Conservation (phyloP, 2,797 vertebrate species). For the Sitta carolinensis region DNA sequence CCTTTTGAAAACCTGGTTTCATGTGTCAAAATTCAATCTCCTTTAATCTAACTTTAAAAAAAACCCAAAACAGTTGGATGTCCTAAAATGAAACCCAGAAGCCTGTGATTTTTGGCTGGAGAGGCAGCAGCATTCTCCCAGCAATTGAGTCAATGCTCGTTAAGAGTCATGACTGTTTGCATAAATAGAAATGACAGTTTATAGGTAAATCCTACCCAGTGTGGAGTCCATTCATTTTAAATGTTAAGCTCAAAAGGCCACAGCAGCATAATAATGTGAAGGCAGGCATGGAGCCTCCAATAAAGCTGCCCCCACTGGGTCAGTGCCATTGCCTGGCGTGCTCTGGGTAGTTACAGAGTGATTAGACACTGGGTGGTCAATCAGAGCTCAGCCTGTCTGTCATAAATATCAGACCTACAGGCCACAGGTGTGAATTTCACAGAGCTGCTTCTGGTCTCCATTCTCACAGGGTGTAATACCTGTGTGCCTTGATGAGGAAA, state of each 20-base stretch:
- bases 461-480: not conserved
- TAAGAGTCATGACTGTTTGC: slow-evolving; percentile 52
- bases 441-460: not conserved
- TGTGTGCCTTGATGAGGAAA: not conserved
- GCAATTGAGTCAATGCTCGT: slow-evolving; percentile 49
- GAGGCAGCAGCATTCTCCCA: not conserved
- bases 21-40: not conserved
- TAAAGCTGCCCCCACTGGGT: slow-evolving; percentile 67
- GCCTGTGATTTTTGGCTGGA: slow-evolving; percentile 11
- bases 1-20: not conserved
- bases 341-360: slow-evolving; percentile 67
- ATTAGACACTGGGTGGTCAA: slow-evolving; percentile 69
- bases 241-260: slow-evolving; percentile 55
- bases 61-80: not conserved
- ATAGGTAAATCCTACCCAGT: slow-evolving; percentile 55
- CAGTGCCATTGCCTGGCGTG: slow-evolving; percentile 43
- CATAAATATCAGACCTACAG: slow-evolving; percentile 41
- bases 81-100: not conserved
- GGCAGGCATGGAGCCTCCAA: slow-evolving; percentile 54
- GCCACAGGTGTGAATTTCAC: slow-evolving; percentile 42
- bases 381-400: slow-evolving; percentile 55
- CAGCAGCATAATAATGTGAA: slow-evolving; percentile 60
- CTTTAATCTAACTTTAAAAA: slow-evolving; percentile 28
- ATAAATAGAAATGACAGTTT: slow-evolving; percentile 67
- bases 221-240: slow-evolving; percentile 65